Conservation (phyloP, 2,888 invertebrate species). For the Homarus gammarus region DNA sequence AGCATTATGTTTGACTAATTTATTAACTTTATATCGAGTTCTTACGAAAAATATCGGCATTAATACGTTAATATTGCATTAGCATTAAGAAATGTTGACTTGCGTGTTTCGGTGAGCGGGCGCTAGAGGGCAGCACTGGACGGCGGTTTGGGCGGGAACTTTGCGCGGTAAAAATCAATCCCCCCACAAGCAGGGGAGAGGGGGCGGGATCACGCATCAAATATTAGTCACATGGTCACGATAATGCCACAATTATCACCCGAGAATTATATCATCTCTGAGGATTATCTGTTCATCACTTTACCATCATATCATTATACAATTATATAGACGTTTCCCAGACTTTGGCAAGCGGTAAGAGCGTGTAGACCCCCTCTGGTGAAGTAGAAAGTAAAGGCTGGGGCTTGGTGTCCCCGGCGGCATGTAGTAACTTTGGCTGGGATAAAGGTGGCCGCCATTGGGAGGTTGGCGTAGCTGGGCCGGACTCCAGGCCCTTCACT, state of each 20-base stretch:
- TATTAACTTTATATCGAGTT: conserved; percentile 22
- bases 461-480: conserved; percentile 24
- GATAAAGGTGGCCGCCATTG: conserved; percentile 62
- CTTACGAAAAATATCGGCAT: conserved; percentile 63
- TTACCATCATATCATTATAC: not conserved
- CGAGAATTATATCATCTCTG: not conserved
- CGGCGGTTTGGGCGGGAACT: conserved; percentile 70
- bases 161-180: conserved; percentile 67
- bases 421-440: conserved; percentile 55
- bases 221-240: conserved; percentile 57
- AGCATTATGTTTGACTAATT: not conserved
- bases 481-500: not conserved
- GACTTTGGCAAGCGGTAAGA: not conserved
- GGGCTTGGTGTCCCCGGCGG: conserved; percentile 45
- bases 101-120: conserved; percentile 43
- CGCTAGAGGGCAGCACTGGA: conserved; percentile 68
- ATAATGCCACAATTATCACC: conserved; percentile 48
- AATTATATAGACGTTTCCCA: not conserved
- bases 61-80: conserved; percentile 69
- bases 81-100: conserved; percentile 66
- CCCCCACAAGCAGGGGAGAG: conserved; percentile 59
- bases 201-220: conserved; percentile 69
- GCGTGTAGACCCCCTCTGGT: not conserved
- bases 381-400: not conserved
- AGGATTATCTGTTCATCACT: not conserved